Evolutionary conservation across 1,140 invertebrate genomes (phyloP).

Genomic region (Himalopsyche phryganea): DNA sequence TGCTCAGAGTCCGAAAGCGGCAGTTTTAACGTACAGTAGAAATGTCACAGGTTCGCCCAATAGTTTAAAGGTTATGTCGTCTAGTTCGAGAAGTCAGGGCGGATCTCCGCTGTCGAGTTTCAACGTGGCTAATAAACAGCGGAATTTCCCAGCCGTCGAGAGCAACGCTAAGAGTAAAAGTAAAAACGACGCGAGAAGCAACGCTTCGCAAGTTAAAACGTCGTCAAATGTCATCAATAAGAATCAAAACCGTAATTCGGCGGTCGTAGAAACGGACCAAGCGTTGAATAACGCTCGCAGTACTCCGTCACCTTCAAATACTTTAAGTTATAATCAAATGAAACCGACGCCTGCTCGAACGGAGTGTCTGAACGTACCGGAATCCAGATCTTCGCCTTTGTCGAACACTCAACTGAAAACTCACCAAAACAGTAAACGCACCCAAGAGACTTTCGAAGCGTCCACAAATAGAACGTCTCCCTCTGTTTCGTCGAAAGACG

Average conservation of each 20-base stretch:
- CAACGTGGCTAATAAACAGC: not conserved
- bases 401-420: not conserved
- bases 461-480: not conserved
- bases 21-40: conserved; percentile 1
- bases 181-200: no score
- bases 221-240: no score
- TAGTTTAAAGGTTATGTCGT: conserved; percentile 13
- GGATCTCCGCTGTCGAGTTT: conserved; percentile 9
- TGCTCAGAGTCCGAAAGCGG: conserved; percentile 13
- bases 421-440: not conserved
- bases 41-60: conserved; percentile 5
- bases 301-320: no score
- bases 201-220: no score
- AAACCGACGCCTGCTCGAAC: no score
- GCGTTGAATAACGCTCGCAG: no score
- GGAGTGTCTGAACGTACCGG: no score
- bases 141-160: not conserved
- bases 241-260: no score
- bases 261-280: no score
- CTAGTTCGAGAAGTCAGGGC: conserved; percentile 19
- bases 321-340: no score
- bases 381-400: conserved; percentile 1
- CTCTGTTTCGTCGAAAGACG: not conserved
- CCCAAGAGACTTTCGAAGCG: not conserved
- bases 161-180: not conserved